phyloP scores from a whole-genome alignment of 2,888 invertebrate genomes.

The Harmothoe impar region DNA sequence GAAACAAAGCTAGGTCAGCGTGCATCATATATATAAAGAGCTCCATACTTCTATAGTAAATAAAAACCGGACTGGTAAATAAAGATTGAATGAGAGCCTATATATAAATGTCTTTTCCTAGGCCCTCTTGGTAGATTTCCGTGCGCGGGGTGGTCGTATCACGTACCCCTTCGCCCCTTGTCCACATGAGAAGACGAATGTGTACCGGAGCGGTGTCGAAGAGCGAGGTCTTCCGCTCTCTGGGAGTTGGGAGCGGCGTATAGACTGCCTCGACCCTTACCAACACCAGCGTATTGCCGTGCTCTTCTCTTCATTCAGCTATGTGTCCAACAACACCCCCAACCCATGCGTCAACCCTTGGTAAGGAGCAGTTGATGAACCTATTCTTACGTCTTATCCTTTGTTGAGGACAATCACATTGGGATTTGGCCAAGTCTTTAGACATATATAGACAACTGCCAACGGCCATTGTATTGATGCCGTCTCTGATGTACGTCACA shows the following conservation, averaged over 20 bases:
- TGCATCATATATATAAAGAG: no score
- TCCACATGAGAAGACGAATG: neutral
- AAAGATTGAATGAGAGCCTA: no score
- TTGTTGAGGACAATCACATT: neutral
- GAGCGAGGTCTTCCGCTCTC: neutral
- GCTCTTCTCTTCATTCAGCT: conserved; percentile 93
- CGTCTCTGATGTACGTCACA: no score
- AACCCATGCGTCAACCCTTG: conserved; percentile 95
- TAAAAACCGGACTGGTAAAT: no score
- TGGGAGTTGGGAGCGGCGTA: conserved; percentile 36
- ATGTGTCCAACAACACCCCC: conserved; percentile 90
- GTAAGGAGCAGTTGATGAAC: conserved; percentile 86
- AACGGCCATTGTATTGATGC: no score
- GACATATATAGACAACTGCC: no score
- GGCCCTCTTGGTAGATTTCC: conserved; percentile 91
- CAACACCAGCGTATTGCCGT: conserved; percentile 91
- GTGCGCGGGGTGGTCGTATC: conserved; percentile 91
- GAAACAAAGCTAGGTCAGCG: no score
- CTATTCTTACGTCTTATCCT: no score
- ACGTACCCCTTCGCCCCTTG: neutral
- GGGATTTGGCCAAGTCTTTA: no score
- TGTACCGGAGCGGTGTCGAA: neutral
- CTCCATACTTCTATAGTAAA: no score
- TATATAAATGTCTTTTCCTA: no score
- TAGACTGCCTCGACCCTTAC: conserved; percentile 83